These are phyloP conservation scores for Eulemur mongoz DNA, from an alignment of 2,797 vertebrate species.

Conservation along the genomic window DNA sequence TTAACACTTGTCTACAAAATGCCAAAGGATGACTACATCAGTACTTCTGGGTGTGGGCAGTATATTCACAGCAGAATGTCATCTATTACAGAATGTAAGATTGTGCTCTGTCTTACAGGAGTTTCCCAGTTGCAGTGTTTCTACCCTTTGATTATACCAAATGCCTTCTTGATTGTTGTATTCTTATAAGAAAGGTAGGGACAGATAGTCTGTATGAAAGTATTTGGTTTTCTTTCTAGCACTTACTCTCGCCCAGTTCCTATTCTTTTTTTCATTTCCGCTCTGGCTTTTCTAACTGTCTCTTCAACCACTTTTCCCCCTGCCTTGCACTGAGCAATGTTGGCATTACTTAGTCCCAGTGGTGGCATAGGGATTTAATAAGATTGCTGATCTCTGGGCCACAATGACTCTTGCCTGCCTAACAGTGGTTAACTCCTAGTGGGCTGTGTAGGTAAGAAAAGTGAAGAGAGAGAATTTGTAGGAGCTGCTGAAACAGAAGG, in stretches of 20 bases:
- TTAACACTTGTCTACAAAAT: conserved; percentile 77
- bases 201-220: neutral
- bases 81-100: conserved; percentile 53
- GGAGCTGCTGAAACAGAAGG: conserved; percentile 1
- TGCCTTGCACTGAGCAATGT: conserved; percentile 45
- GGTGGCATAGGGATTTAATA: conserved; percentile 72
- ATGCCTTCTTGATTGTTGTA: neutral
- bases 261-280: conserved; percentile 24
- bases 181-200: conserved; percentile 25
- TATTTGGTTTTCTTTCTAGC: conserved; percentile 25
- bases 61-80: conserved; percentile 62
- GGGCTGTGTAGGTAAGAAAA: conserved; percentile 29
- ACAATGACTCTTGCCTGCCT: conserved; percentile 52
- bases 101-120: conserved; percentile 6
- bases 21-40: conserved; percentile 70
- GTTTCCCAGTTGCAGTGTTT: conserved; percentile 24
- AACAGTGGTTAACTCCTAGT: conserved; percentile 71
- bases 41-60: conserved; percentile 64
- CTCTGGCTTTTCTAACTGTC: conserved; percentile 36
- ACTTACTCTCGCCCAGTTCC: neutral
- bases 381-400: conserved; percentile 69
- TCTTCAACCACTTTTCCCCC: conserved; percentile 53
- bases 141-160: conserved; percentile 32
- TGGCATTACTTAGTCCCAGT: conserved; percentile 51
- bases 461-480: neutral